Evolutionary conservation across 2,888 invertebrate genomes (phyloP), one percentile per base, ranked within the genome.

Genomic region (Plebejus melissa): DNA sequence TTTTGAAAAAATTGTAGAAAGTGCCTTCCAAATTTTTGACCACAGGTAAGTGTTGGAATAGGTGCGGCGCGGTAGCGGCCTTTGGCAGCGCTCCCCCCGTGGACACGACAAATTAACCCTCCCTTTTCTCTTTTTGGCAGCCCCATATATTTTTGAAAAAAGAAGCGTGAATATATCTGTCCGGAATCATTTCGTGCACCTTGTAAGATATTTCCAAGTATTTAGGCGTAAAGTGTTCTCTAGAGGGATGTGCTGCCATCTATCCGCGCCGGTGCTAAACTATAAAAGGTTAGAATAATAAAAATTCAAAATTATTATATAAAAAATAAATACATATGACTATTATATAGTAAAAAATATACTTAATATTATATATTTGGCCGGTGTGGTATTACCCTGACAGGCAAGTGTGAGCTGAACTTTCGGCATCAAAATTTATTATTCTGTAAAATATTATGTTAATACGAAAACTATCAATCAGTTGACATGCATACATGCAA

Each of bases 21-120:
- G 96, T 96, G 96, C 96, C 96, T 96, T 96, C 96, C 96, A 96
- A 94, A 94, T 92, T 92, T 92, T 93, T 93, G 93, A 94, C 93
- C 93, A 94, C 90, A 91, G 88, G 88, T 91, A 90, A 94, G 94
- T 94, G 94, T 94, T 92, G 95, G 95, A 90, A 87, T 87, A 84
- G 87, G 87, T 90, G 90, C 91, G 95, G 94, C 95, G 94, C 79
- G 80, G 87, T 85, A 77, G 84, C 85, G 86, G 85, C 82, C 81
- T 83, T 86, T 77, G 80, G 85, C 82, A 80, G 80, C 78, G 83
- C 78, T 79, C 81, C 82, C 81, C 76, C 76, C 38, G 11, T 60
- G 38, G 74, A 38, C 50, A 69, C 69, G 9, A 2, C 41, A 58
- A 75, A 46, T 69, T 75, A 70, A 41, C 32, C 46, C 54, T 74